Conservation (phyloP, 2,888 invertebrate species). For the Himalopsyche anomala region DNA sequence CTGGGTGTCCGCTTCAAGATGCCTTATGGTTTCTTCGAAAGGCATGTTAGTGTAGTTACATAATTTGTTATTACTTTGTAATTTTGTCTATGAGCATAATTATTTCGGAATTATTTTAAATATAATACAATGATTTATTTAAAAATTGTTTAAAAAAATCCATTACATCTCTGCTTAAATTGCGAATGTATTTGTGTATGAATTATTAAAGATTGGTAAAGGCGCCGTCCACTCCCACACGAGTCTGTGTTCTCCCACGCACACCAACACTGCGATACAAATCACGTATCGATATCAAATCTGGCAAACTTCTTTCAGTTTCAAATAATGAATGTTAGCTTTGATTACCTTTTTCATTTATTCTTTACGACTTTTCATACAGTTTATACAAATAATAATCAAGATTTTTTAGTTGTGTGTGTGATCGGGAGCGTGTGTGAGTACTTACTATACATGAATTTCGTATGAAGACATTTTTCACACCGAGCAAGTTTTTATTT, state of each 20-base stretch:
- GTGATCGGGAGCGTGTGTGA: not conserved
- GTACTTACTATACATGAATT: slow-evolving; percentile 7
- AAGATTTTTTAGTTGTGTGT: not conserved
- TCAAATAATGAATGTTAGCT: not conserved
- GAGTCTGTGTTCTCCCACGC: slow-evolving; percentile 30
- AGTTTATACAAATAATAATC: slow-evolving; percentile 17
- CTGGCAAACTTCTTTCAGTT: not conserved
- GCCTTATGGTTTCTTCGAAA: too few relatives aligned
- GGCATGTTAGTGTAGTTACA: too few relatives aligned
- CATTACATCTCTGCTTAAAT: not conserved
- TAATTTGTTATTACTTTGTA: too few relatives aligned
- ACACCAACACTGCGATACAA: slow-evolving; percentile 9
- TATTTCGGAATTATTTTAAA: too few relatives aligned
- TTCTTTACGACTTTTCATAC: slow-evolving; percentile 26
- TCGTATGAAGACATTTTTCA: slow-evolving; percentile 31
- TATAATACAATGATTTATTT: too few relatives aligned
- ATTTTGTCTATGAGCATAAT: too few relatives aligned
- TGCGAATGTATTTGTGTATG: slow-evolving; percentile 12
- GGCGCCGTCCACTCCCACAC: slow-evolving; percentile 31
- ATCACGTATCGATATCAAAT: slow-evolving; percentile 19
- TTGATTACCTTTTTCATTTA: slow-evolving; percentile 15
- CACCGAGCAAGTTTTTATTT: slow-evolving; percentile 19
- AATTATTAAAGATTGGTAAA: slow-evolving; percentile 34
- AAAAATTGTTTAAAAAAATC: not conserved
- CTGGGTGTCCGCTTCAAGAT: too few relatives aligned